Evolutionary conservation across 1,140 invertebrate species (phyloP).

Genomic region (Acromyrmex charruanus): DNA sequence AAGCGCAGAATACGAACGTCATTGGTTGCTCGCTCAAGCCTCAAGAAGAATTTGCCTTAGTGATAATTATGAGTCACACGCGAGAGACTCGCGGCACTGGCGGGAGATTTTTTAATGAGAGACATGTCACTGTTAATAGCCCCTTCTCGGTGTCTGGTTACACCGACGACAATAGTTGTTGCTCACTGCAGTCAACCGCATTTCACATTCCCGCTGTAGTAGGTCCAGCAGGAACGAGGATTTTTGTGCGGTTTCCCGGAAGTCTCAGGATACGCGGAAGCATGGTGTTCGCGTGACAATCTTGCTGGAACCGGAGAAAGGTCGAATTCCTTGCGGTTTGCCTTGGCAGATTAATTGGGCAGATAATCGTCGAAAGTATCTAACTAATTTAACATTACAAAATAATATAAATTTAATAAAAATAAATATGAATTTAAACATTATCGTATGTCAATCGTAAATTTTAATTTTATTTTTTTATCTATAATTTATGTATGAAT

Average conservation of each 20-base stretch:
- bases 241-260: slow-evolving; percentile 15
- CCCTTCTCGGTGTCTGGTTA: neutral
- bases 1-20: slow-evolving; percentile 27
- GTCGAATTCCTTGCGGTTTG: slow-evolving; percentile 25
- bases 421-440: neutral
- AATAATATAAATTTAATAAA: neutral
- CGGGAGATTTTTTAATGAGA: slow-evolving; percentile 45
- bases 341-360: neutral
- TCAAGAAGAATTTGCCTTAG: slow-evolving; percentile 37
- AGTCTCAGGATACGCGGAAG: slow-evolving; percentile 11
- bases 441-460: neutral
- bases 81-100: slow-evolving; percentile 1
- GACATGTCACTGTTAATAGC: slow-evolving; percentile 33
- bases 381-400: neutral
- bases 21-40: slow-evolving; percentile 42
- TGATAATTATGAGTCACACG: slow-evolving; percentile 56
- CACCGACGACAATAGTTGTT: neutral
- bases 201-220: neutral
- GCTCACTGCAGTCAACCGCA: neutral
- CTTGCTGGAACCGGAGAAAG: neutral
- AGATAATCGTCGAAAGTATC: neutral
- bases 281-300: slow-evolving; percentile 4
- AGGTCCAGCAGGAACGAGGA: neutral
- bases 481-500: neutral
- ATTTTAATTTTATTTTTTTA: neutral